Conservation (phyloP, 2,113 vertebrate species). For the Halichoeres trimaculatus region DNA sequence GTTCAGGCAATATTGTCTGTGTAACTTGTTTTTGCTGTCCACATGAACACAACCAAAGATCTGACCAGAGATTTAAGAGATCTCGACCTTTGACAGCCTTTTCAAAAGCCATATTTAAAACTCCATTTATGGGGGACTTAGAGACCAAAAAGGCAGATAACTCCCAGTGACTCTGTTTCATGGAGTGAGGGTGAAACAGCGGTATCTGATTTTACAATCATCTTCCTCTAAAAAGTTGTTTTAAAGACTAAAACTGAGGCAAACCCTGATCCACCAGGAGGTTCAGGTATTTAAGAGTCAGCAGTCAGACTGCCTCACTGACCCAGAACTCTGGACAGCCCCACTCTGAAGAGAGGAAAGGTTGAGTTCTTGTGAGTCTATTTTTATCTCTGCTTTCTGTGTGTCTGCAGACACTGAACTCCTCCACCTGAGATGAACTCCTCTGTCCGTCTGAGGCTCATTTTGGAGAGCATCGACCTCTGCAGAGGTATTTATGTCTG, state of each 20-base stretch:
- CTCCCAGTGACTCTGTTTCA: too few relatives aligned
- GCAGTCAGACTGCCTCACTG: not conserved
- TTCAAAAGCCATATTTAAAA: too few relatives aligned
- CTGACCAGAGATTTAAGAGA: too few relatives aligned
- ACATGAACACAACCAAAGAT: too few relatives aligned
- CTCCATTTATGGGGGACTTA: too few relatives aligned
- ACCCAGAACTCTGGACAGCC: not conserved
- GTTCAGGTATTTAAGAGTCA: not conserved
- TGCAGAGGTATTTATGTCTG: not conserved
- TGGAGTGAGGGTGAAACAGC: too few relatives aligned
- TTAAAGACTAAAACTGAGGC: not conserved
- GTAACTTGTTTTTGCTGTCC: too few relatives aligned
- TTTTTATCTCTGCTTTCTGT: not conserved
- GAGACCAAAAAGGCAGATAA: too few relatives aligned
- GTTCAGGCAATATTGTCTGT: too few relatives aligned
- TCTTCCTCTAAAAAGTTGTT: not conserved
- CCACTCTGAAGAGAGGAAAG: not conserved
- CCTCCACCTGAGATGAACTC: too few relatives aligned
- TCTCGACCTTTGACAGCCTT: too few relatives aligned
- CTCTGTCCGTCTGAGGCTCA: not conserved
- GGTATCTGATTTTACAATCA: too few relatives aligned
- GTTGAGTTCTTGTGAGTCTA: not conserved
- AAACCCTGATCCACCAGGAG: not conserved
- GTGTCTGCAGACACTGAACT: not conserved
- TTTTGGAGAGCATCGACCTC: not conserved